A percentile compares a stretch with the other conserved stretches of the same genome.
Evolutionary conservation across 1,140 invertebrate species (phyloP).

Genomic region (Frieseomelitta varia): DNA sequence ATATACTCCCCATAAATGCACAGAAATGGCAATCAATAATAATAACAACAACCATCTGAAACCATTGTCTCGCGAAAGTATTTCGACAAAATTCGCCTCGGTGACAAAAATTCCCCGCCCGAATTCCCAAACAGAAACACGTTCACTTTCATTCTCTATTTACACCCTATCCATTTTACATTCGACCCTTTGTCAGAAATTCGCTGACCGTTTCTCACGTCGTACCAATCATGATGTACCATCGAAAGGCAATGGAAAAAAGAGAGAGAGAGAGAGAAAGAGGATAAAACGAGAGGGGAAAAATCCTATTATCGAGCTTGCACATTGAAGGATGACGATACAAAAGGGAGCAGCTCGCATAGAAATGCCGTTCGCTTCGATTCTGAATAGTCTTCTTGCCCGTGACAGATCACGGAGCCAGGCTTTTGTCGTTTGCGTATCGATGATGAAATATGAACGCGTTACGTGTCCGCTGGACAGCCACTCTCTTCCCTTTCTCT

Average conservation of each 20-base stretch:
- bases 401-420: conserved; percentile 31
- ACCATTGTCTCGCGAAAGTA: no score
- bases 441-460: conserved; percentile 38
- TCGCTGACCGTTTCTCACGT: not conserved
- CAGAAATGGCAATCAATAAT: no score
- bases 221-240: not conserved
- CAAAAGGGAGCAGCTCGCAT: conserved; percentile 40
- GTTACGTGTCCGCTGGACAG: conserved; percentile 7
- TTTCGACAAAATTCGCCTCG: no score
- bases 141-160: no score
- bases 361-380: conserved; percentile 19
- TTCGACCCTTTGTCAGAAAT: not conserved
- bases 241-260: no score
- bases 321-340: conserved; percentile 14
- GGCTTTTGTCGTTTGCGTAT: conserved; percentile 38
- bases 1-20: no score
- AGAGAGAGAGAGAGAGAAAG: not conserved
- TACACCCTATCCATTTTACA: no score
- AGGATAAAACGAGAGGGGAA: no score
- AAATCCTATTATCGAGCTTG: conserved; percentile 27
- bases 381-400: conserved; percentile 33
- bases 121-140: not conserved
- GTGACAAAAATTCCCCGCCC: not conserved
- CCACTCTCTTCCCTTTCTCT: no score
- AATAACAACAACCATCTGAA: no score